Base-by-base conservation (phyloP, 2,888 invertebrate species). In the Dryomyza anilis region DNA sequence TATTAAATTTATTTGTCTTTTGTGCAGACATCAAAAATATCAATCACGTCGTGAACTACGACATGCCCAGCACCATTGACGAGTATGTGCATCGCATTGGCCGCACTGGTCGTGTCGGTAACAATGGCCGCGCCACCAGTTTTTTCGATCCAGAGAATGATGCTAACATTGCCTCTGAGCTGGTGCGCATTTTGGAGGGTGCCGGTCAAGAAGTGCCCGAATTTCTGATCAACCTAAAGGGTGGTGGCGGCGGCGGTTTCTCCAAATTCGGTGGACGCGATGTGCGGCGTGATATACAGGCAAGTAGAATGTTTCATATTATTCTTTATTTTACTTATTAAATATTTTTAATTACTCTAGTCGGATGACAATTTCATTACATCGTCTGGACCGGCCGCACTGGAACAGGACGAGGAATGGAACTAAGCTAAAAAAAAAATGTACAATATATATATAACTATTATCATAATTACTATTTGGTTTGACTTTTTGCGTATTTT, bases 1-100 rank as follows among this genome's bases (percentile, higher is more conserved):
- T 8, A 1, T 39, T 45, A 25, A 29, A 36, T 19, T 25, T n/a
- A 46, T 23, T 1, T 10, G 30, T 6, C 10, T 39, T 45, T 10
- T 55, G 2, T 46, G 25, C 79, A 89, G 95, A 97, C 79, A 96
- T 97, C 30, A 89, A 91, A 70, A 91, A 91, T 63, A 92, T 96
- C 0, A 88, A 89, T 3, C 94, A 95, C 73, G 96, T 98, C 0
- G 89, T 97, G 16, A 98, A 98, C 81, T 96, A 89, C 76, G 97
- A 98, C 80, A 86, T 98, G 76, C 97, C 97, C 0, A 89, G 90
- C 65, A 88, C 88, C 68, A 92, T 96, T 69, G 96, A 96, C 71
- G 96, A 96, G 73, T 98, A 97, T 74, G 96, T 97, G 1, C 98
- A 98, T 82, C 86, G 97, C 64, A 95, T 98, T 72, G 98, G 98